Evolutionary conservation across 2,888 invertebrate genomes (phyloP).

Genomic region (Scaptomyza reducta): DNA sequence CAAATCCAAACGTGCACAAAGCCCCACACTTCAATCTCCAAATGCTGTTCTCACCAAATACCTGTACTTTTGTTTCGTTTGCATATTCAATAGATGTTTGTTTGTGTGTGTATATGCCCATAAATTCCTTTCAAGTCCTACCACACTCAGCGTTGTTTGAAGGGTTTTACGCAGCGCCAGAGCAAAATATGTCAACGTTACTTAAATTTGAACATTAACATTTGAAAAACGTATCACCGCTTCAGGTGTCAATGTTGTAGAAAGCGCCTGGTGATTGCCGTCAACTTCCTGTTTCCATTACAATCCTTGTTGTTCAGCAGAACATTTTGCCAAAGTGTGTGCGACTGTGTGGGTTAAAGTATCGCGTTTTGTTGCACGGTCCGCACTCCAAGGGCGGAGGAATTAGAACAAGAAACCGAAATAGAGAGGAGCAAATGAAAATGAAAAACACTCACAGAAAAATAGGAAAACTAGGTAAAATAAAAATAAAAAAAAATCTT

Average conservation of each 20-base stretch:
- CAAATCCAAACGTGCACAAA: conserved; percentile 31
- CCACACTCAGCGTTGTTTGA: conserved; percentile 1
- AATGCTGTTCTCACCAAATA: neutral
- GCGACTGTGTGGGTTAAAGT: conserved; percentile 41
- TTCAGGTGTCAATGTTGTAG: conserved; percentile 64
- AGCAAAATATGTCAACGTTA: conserved; percentile 51
- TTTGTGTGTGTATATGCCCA: neutral
- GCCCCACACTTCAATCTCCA: neutral
- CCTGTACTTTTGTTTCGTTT: neutral
- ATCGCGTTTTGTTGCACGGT: conserved; percentile 46
- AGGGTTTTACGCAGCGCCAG: conserved; percentile 29
- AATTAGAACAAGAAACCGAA: conserved; percentile 19
- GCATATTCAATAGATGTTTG: neutral
- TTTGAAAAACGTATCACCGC: conserved; percentile 34
- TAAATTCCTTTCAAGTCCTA: conserved; percentile 12
- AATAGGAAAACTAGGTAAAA: no score
- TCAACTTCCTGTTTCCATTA: conserved; percentile 40
- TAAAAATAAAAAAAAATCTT: no score
- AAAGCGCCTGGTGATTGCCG: conserved; percentile 63
- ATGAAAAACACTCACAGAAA: conserved; percentile 10
- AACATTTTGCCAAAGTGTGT: conserved; percentile 62
- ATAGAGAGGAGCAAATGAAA: neutral
- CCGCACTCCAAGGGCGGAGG: conserved; percentile 6
- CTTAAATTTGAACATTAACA: conserved; percentile 62
- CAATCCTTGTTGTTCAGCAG: conserved; percentile 48